These are phyloP conservation scores for Murina feae DNA, from an alignment of 2,113 vertebrate species.

Conservation along the genomic window DNA sequence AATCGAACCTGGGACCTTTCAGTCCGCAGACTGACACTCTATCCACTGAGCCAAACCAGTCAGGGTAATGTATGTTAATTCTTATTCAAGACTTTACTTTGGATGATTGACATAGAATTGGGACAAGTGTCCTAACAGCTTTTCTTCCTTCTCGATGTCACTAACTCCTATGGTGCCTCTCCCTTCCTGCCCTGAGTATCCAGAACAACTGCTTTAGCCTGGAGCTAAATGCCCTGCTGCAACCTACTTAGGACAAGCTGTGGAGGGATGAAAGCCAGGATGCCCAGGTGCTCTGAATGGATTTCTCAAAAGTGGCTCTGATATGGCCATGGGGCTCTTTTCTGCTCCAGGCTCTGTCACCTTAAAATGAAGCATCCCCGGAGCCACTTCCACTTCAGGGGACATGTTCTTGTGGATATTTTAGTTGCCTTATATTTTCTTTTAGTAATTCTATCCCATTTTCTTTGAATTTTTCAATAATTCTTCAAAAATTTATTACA, in stretches of 20 bases:
- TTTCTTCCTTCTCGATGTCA: background rate
- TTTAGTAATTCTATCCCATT: background rate
- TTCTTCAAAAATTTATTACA: background rate
- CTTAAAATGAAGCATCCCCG: background rate
- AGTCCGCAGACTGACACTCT: too few species aligned
- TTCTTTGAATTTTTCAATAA: background rate
- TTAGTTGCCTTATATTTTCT: background rate
- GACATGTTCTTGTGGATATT: background rate
- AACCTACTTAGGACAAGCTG: background rate
- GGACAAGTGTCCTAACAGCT: background rate
- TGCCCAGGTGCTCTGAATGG: background rate
- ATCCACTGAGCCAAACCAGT: too few species aligned
- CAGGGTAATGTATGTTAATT: background rate
- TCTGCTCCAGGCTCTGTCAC: background rate
- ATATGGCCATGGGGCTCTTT: background rate
- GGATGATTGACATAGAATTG: background rate
- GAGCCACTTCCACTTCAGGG: background rate
- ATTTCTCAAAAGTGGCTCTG: constrained; percentile 6
- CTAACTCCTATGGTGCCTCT: background rate
- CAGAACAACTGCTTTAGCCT: background rate
- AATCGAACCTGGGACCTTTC: too few species aligned
- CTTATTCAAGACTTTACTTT: background rate
- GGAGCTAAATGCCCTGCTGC: background rate
- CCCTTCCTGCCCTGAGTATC: background rate
- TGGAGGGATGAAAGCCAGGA: background rate